Percentiles rank a stretch among this genome's conserved stretches.
phyloP scores from a whole-genome alignment of 2,113 vertebrate genomes.

The Actenoides hombroni region DNA sequence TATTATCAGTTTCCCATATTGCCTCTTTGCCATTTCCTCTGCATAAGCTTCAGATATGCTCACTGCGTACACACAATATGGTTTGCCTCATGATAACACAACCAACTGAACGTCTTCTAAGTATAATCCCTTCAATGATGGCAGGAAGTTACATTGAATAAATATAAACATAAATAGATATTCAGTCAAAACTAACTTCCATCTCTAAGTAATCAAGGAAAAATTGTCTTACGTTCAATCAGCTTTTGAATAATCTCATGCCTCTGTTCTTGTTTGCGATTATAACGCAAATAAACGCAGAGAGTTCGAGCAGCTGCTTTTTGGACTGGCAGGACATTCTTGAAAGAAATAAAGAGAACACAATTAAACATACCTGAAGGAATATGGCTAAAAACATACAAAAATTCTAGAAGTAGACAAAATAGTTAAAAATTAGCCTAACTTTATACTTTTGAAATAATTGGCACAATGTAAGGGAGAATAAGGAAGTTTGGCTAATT shows the following conservation, averaged over 20 bases:
- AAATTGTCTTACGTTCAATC: conserved; percentile 84
- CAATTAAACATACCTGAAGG: not conserved
- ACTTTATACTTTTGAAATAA: not conserved
- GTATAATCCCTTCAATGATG: not conserved
- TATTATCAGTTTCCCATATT: not conserved
- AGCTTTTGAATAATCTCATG: conserved; percentile 91
- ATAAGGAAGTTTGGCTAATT: not conserved
- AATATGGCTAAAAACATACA: not conserved
- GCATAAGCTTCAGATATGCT: not conserved
- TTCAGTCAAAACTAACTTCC: not conserved
- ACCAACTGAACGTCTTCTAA: not conserved
- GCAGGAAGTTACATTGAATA: not conserved
- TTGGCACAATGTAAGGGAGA: not conserved
- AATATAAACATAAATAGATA: not conserved
- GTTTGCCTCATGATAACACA: not conserved
- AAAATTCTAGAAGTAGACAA: not conserved
- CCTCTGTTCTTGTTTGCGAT: conserved; percentile 92
- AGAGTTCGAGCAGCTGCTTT: conserved; percentile 91
- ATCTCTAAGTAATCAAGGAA: not conserved
- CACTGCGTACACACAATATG: not conserved
- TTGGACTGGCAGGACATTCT: conserved; percentile 94
- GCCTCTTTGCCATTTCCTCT: not conserved
- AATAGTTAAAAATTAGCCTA: not conserved
- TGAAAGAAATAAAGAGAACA: conserved; percentile 65
- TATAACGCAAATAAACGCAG: conserved; percentile 90